Evolutionary conservation across 2,888 invertebrate species (phyloP).

Genomic region (Trachelus tabidus): DNA sequence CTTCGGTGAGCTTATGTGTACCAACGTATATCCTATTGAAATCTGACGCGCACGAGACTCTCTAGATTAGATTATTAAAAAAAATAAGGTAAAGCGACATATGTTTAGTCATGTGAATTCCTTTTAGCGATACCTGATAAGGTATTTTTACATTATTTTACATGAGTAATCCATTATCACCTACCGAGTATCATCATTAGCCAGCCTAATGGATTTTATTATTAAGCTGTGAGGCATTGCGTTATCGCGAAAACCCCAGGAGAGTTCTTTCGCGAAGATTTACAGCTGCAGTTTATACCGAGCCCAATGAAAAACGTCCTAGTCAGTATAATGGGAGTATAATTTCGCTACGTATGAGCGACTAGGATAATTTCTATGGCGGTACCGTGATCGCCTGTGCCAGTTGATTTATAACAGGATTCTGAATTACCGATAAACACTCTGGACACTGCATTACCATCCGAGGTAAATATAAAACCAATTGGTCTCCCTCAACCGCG

Average conservation of each 20-base stretch:
- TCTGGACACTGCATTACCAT: slow-evolving; percentile 42
- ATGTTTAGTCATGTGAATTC: background rate
- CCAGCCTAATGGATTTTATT: background rate
- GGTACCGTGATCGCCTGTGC: background rate
- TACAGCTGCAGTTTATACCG: background rate
- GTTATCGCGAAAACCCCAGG: background rate
- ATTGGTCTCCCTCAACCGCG: background rate
- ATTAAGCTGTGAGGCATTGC: background rate
- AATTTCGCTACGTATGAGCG: slow-evolving; percentile 29
- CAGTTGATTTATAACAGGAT: slow-evolving; percentile 48
- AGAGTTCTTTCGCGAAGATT: background rate
- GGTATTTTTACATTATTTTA: no score
- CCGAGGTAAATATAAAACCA: slow-evolving; percentile 18
- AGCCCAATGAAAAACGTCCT: background rate
- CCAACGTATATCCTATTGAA: background rate
- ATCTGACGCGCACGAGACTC: background rate
- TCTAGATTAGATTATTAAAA: background rate
- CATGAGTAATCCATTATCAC: no score
- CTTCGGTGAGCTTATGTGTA: background rate
- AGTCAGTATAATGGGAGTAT: slow-evolving; percentile 10
- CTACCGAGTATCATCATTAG: background rate
- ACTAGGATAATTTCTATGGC: slow-evolving; percentile 37
- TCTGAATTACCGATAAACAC: slow-evolving; percentile 48
- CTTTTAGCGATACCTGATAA: no score
- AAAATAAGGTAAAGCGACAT: background rate